Evolutionary conservation across 2,888 invertebrate genomes (phyloP).

Genomic region (Harmothoe impar): DNA sequence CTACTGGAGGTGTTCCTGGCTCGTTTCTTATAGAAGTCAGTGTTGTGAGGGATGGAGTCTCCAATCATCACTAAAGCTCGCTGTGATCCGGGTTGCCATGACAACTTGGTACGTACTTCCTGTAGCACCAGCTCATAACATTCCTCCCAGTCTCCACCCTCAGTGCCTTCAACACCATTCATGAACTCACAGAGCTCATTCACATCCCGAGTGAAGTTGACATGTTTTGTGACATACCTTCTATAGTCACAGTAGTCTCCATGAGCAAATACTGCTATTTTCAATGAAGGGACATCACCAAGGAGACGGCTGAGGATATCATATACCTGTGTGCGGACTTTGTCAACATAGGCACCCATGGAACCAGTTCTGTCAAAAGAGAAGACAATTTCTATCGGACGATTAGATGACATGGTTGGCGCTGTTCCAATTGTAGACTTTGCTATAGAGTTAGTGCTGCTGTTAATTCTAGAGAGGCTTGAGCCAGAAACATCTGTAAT

Average conservation of each 20-base stretch:
- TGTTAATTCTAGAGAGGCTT: too few relatives aligned
- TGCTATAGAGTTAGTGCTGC: too few relatives aligned
- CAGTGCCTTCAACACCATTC: constrained; percentile 74
- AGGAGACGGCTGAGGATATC: constrained; percentile 79
- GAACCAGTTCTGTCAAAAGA: constrained; percentile 80
- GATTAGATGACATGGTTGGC: neutral
- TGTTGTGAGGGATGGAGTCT: constrained; percentile 78
- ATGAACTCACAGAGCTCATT: constrained; percentile 76
- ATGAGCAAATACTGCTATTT: constrained; percentile 79
- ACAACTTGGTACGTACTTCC: constrained; percentile 74
- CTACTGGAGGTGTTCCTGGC: constrained; percentile 66
- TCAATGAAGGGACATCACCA: constrained; percentile 78
- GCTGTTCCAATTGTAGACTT: neutral
- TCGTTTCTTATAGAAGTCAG: constrained; percentile 56
- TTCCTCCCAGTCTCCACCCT: constrained; percentile 79
- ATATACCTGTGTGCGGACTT: constrained; percentile 76
- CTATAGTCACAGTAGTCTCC: constrained; percentile 80
- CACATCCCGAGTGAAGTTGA: constrained; percentile 76
- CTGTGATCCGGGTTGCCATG: constrained; percentile 79
- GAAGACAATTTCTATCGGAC: constrained; percentile 78
- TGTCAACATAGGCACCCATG: constrained; percentile 75
- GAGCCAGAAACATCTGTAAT: too few relatives aligned
- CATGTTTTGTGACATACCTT: constrained; percentile 77
- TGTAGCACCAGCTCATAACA: constrained; percentile 80
- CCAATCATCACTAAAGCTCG: constrained; percentile 79